A percentile compares a stretch with the other conserved stretches of the same genome.
Evolutionary conservation across 2,113 vertebrate species (phyloP).

Genomic region (Trichechus manatus): DNA sequence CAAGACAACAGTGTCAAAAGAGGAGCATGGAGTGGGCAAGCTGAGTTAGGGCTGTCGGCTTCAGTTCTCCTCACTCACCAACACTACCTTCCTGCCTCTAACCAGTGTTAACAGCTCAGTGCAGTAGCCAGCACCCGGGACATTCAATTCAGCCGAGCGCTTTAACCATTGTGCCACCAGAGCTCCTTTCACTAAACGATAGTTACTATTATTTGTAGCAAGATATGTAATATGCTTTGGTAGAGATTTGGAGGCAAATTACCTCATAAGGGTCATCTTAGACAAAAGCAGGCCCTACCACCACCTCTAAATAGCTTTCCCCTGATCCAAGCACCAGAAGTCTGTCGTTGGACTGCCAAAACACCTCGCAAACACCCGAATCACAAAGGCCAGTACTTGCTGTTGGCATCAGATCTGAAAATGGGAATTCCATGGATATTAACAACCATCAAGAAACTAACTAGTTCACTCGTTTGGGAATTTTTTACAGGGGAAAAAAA

Average conservation of each 20-base stretch:
- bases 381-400: neutral
- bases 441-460: neutral
- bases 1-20: neutral
- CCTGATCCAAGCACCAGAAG: neutral
- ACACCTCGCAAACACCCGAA: neutral
- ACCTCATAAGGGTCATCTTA: neutral
- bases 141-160: too few relatives aligned
- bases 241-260: neutral
- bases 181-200: neutral
- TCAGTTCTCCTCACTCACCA: neutral
- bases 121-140: neutral
- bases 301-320: neutral
- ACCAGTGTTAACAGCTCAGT: neutral
- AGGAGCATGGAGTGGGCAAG: neutral
- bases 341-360: neutral
- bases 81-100: neutral
- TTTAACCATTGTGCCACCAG: neutral
- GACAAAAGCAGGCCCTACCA: neutral
- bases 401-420: neutral
- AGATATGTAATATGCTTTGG: conserved; percentile 8
- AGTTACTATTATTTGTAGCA: neutral
- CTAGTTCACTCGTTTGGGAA: neutral
- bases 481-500: neutral
- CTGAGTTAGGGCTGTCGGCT: neutral
- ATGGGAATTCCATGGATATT: neutral